A percentile compares a stretch with the other conserved stretches of the same genome.
These are phyloP conservation scores for Stercorarius parasiticus DNA, from an alignment of 2,113 vertebrate genomes.

Conservation along the genomic window DNA sequence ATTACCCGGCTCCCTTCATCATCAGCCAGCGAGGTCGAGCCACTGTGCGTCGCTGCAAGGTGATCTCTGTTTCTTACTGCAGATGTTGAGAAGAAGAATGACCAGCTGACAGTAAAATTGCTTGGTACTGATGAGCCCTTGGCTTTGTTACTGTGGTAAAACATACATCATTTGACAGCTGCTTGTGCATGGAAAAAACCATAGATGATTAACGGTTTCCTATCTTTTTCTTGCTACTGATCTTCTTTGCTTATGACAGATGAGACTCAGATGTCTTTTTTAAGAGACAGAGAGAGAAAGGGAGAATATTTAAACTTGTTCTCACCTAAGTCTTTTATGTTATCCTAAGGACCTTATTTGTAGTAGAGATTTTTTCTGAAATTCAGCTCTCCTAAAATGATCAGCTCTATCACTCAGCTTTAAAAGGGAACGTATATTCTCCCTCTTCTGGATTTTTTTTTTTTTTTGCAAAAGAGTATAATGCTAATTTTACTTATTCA, in stretches of 20 bases:
- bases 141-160: conserved; percentile 56
- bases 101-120: conserved; percentile 59
- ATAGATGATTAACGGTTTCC: conserved; percentile 44
- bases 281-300: conserved; percentile 41
- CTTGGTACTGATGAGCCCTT: conserved; percentile 43
- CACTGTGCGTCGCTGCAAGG: neutral
- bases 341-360: conserved; percentile 53
- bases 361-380: conserved; percentile 57
- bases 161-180: conserved; percentile 48
- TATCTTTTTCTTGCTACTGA: conserved; percentile 47
- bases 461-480: conserved; percentile 59
- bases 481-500: conserved; percentile 83
- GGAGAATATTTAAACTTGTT: conserved; percentile 54
- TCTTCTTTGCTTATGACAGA: conserved; percentile 63
- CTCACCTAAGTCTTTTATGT: conserved; percentile 62
- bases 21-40: neutral
- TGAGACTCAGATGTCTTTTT: conserved; percentile 50
- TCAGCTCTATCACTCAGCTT: conserved; percentile 59
- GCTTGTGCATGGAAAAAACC: conserved; percentile 37
- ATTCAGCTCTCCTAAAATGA: conserved; percentile 59
- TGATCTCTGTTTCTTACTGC: conserved; percentile 34
- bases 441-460: conserved; percentile 3
- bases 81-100: conserved; percentile 34
- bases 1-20: neutral
- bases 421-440: conserved; percentile 48